Conservation (phyloP, 2,888 invertebrate genomes). For the Epinotia brunnichana region DNA sequence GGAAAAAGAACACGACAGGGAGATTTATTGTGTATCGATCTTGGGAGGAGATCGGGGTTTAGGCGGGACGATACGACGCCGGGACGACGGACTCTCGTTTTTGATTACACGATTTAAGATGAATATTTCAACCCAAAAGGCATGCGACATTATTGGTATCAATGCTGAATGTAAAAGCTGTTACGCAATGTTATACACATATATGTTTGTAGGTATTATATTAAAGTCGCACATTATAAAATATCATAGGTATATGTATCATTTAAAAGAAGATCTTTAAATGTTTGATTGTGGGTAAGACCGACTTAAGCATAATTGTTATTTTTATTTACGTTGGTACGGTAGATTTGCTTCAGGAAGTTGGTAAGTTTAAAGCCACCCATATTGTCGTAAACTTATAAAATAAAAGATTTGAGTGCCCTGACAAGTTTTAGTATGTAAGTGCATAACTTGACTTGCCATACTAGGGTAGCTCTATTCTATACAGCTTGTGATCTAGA, state of each 20-base stretch:
- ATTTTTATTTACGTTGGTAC: too few species aligned
- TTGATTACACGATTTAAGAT: neutral
- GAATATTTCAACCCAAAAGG: neutral
- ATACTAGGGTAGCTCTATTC: neutral
- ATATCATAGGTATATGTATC: too few species aligned
- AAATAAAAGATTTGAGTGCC: neutral
- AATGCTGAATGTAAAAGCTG: neutral
- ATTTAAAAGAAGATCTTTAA: too few species aligned
- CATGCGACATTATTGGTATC: neutral
- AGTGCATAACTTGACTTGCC: neutral
- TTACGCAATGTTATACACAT: neutral
- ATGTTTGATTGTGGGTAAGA: too few species aligned
- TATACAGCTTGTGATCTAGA: neutral
- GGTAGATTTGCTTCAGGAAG: too few species aligned
- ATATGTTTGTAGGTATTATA: too few species aligned
- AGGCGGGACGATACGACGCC: conserved; percentile 17
- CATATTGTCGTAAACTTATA: neutral
- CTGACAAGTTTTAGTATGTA: neutral
- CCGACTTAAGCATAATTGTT: too few species aligned
- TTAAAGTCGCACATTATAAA: too few species aligned
- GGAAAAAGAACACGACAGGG: conserved; percentile 63
- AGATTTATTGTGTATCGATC: conserved; percentile 79
- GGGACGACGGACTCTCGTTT: neutral
- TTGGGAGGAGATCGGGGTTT: conserved; percentile 67
- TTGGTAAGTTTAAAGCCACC: too few species aligned